These are phyloP conservation scores for Drosophila santomea DNA, from an alignment of 1,140 invertebrate species.

Conservation along the genomic window DNA sequence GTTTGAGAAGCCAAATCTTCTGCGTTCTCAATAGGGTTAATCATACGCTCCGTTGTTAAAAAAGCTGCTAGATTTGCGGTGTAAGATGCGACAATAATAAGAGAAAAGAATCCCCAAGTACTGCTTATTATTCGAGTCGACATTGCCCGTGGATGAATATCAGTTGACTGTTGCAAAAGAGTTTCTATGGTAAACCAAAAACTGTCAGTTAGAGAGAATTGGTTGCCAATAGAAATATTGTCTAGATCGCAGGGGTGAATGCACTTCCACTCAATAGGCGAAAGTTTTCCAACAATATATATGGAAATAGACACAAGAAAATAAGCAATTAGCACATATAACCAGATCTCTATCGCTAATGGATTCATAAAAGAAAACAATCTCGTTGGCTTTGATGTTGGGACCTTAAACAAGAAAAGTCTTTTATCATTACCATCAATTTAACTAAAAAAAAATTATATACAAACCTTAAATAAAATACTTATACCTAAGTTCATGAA, in stretches of 20 bases:
- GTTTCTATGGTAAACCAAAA: slow-evolving; percentile 93
- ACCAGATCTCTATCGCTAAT: slow-evolving; percentile 96
- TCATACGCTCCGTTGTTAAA: slow-evolving; percentile 94
- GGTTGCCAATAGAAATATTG: slow-evolving; percentile 93
- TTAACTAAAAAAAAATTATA: neutral
- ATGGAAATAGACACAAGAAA: slow-evolving; percentile 95
- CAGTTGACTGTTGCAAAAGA: slow-evolving; percentile 95
- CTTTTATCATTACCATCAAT: neutral
- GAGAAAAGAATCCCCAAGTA: slow-evolving; percentile 98
- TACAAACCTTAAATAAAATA: slow-evolving; percentile 92
- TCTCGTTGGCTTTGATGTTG: slow-evolving; percentile 93
- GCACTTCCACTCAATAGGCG: slow-evolving; percentile 97
- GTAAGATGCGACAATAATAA: slow-evolving; percentile 97
- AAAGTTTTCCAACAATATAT: slow-evolving; percentile 97
- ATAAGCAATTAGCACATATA: slow-evolving; percentile 96
- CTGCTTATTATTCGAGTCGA: slow-evolving; percentile 96
- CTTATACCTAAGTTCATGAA: slow-evolving; percentile 96
- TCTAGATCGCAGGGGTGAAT: slow-evolving; percentile 92
- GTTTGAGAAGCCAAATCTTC: slow-evolving; percentile 91
- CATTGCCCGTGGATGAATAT: slow-evolving; percentile 94
- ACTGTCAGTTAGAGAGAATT: slow-evolving; percentile 95
- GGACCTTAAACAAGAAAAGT: slow-evolving; percentile 87
- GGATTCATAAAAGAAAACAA: slow-evolving; percentile 98
- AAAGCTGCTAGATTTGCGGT: slow-evolving; percentile 98
- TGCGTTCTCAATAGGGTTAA: slow-evolving; percentile 93